Evolutionary conservation across 1,140 invertebrate genomes (phyloP), one percentile per base, ranked within the genome.

Genomic region (Trypoxylus dichotomus): DNA sequence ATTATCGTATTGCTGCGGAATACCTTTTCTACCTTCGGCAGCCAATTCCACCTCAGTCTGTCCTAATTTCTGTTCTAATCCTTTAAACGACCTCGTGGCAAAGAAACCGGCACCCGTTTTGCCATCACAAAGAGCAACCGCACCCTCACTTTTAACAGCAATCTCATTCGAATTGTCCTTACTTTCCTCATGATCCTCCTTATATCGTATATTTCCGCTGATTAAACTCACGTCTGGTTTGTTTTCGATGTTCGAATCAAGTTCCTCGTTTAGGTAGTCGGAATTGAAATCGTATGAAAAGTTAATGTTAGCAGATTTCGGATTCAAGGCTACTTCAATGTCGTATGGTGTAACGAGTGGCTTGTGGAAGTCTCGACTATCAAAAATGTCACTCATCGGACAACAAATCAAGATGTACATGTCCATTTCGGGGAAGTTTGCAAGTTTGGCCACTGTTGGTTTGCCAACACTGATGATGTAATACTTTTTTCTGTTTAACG

Each of bases 401-500:
- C 97, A 99, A 0, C 95, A 92, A 80, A 98, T 93, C 73, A 96
- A 88, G 2, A 98, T 93, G 89, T 96, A 98, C 68, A 95, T 90
- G 85, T 98, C 96, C 74, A 98, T 93, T 90, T 97, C 95, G 75
- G 93, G 91, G 87, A 97, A 96, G 87, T 99, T 99, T 0, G 96
- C 96, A 76, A 99, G 86, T 87, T 99, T 99, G 0, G 94, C 92
- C 58, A 94, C 92, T 89, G 96, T 98, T 19, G 96, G 92, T 87
- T 97, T 97, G 2, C 97, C 97, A 75, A 98, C 93, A 37, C 94
- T 94, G 63, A 98, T 91, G n/a, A 95, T 93, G 83, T 98, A 98
- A 75, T 91, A 92, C 83, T 95, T 96, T 84, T 97, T 97, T 0
- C 93, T 93, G 47, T 92, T 91, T 47, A 88, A 85, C 83, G 91